These are phyloP conservation scores for Plagodis pulveraria DNA, from an alignment of 2,888 invertebrate species.

Conservation along the genomic window DNA sequence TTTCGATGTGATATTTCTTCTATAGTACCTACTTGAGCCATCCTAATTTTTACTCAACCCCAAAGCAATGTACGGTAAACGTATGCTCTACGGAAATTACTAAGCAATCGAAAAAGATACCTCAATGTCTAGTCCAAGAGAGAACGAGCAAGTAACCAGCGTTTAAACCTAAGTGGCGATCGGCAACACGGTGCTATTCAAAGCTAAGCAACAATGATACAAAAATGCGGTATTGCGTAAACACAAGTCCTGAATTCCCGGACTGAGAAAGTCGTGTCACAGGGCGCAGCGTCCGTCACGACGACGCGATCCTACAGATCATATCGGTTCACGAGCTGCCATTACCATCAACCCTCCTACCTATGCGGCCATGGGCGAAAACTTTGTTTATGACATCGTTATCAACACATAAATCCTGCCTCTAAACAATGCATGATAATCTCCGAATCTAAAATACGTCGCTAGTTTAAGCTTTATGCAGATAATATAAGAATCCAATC, in stretches of 20 bases:
- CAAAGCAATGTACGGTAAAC: too few relatives aligned
- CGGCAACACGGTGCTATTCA: not conserved
- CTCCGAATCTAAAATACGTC: conserved; percentile 18
- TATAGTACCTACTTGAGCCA: too few relatives aligned
- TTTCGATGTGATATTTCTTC: too few relatives aligned
- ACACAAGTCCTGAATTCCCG: conserved; percentile 39
- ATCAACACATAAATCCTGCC: conserved; percentile 40
- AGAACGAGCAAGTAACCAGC: not conserved
- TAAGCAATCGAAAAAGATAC: too few relatives aligned
- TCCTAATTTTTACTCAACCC: too few relatives aligned
- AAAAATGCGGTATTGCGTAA: conserved; percentile 46
- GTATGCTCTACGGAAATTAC: too few relatives aligned
- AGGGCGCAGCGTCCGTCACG: conserved; percentile 54
- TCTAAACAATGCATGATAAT: conserved; percentile 22
- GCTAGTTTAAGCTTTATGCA: conserved; percentile 10
- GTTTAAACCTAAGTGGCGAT: not conserved
- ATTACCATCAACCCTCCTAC: conserved; percentile 46
- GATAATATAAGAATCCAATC: conserved; percentile 1
- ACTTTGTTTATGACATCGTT: conserved; percentile 46
- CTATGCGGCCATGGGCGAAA: conserved; percentile 44
- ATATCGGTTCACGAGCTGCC: conserved; percentile 56
- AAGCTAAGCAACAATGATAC: conserved; percentile 4
- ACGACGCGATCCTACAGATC: conserved; percentile 52
- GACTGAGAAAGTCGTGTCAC: conserved; percentile 40
- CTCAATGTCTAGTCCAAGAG: too few relatives aligned